A percentile compares a stretch with the other conserved stretches of the same genome.
These are phyloP conservation scores for Dromococcyx pavoninus DNA, from an alignment of 2,797 vertebrate genomes.

Conservation along the genomic window DNA sequence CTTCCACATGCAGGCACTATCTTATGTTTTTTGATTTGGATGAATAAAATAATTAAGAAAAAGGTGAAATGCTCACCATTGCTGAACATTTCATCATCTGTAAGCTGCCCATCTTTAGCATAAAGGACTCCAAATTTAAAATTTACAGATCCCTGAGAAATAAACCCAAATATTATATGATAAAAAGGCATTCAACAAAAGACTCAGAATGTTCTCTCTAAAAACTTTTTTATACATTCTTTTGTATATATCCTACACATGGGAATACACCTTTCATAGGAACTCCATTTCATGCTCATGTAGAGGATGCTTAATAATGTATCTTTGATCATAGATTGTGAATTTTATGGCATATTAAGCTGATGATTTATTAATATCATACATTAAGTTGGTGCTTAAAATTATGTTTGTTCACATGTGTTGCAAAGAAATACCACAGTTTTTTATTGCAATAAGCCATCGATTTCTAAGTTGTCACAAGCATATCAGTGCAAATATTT, in stretches of 20 bases:
- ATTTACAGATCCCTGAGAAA: constrained; percentile 93
- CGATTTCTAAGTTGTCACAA: not conserved
- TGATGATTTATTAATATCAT: not conserved
- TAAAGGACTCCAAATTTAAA: constrained; percentile 98
- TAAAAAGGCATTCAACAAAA: not conserved
- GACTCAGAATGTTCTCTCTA: not conserved
- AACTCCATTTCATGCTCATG: not conserved
- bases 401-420: not conserved
- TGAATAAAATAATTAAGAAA: not conserved
- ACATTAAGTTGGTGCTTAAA: not conserved
- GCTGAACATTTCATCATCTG: constrained; percentile 99
- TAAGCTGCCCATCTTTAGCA: constrained; percentile 97
- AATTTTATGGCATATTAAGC: not conserved
- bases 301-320: not conserved
- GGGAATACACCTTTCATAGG: not conserved
- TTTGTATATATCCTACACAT: not conserved
- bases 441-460: not conserved
- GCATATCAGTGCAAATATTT: not conserved
- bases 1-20: not conserved
- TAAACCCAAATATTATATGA: not conserved
- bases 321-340: not conserved
- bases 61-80: constrained; percentile 83
- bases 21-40: not conserved
- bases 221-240: not conserved
- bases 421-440: not conserved